Base-by-base conservation (phyloP, 2,888 invertebrate species). In the Cephus pulcher region DNA sequence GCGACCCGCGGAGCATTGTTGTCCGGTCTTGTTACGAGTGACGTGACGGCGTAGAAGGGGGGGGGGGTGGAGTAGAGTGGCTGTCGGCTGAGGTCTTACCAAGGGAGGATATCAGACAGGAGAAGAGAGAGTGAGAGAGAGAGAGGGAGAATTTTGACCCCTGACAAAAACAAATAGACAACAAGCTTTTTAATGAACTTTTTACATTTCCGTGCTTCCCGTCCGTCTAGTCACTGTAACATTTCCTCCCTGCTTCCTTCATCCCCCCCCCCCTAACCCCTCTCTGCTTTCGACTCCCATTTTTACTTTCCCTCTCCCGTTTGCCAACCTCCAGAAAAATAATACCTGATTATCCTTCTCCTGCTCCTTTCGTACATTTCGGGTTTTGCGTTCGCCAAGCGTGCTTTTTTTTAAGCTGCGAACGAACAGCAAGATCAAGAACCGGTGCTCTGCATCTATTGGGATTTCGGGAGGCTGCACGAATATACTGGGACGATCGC, bases 21-120 rank as follows among this genome's bases (percentile, higher is more conserved):
- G 86, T 87, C 84, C 86, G 82, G 85, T 86, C 88, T 90, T 89
- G 88, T 89, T 89, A 88, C 85, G 85, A 86, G 84, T 85, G 86
- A 87, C 86, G 85, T 84, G 85, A 84, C 82, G 82, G 82, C 81
- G 82, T 80, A 83, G 69, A 79, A 81, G 80, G 70, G 34, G 35
- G 23, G 56, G 56, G 15, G 15, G 77, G 73, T 30, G 74, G 3
- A 15, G 34, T 69, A 77, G 74, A 69, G 75, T 30, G n/a, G 30
- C 30, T 40, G 15, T 15, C 40, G 40, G 56, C 56, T 56, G 23
- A 23, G 23, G 56, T 23, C 56, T 56, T 56, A 9, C 56, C 32
- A 75, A 71, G 75, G 76, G 56, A 69, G 34, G n/a, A 23, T 34
- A 40, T 37, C 75, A 78, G 71, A 73, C 70, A 79, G 76, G 76